Conservation (phyloP, 2,113 vertebrate species). For the Forbesichthys papilliferus region DNA sequence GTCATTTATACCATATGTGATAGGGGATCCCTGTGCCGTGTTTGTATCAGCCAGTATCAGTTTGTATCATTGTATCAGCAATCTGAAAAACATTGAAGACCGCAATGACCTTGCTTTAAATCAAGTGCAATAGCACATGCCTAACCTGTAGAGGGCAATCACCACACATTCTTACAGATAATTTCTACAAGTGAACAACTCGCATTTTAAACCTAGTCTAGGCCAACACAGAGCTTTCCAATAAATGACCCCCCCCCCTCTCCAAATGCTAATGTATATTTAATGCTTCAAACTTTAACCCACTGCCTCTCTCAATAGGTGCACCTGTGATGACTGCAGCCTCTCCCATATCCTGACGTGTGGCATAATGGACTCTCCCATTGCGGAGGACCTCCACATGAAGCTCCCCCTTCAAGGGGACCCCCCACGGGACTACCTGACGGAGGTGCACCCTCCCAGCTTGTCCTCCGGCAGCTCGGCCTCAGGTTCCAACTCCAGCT, state of each 20-base stretch:
- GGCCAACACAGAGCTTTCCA: no score
- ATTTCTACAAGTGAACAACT: no score
- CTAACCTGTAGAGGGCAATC: no score
- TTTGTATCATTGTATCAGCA: neutral
- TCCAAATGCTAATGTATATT: neutral
- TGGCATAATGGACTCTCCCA: constrained; percentile 95
- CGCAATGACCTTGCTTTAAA: no score
- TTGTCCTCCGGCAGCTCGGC: constrained; percentile 94
- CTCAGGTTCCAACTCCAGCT: constrained; percentile 93
- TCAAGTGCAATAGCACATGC: no score
- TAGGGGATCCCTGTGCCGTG: no score
- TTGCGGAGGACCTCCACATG: constrained; percentile 87
- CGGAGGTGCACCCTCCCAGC: constrained; percentile 90
- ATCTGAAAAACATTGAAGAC: no score
- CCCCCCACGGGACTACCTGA: constrained; percentile 84
- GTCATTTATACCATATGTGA: no score
- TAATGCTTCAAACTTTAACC: neutral
- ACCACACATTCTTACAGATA: no score
- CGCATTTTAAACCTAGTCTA: no score
- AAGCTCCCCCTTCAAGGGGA: constrained; percentile 89
- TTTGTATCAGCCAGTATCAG: neutral
- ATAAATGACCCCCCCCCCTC: no score
- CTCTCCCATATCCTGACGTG: constrained; percentile 98
- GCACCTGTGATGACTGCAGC: constrained; percentile 98
- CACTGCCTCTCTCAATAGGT: constrained; percentile 74